Base-by-base conservation (phyloP, 2,797 vertebrate species). In the Loris lydekkerianus region DNA sequence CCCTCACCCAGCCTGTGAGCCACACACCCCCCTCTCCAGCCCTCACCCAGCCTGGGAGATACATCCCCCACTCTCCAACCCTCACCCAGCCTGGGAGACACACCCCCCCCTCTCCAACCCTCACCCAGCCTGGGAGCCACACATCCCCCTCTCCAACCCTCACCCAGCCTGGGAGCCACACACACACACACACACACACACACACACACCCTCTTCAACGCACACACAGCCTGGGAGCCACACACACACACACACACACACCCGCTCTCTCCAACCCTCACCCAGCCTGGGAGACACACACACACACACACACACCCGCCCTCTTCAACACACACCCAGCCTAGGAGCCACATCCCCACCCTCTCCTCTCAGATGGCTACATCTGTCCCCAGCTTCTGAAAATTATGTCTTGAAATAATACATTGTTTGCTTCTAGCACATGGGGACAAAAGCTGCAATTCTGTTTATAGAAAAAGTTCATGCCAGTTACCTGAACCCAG, bases 251-350 rank as follows among this genome's bases (percentile, higher is more conserved):
- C 49, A 49, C 49, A 13, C 43, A 9, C 43, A 11, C 67, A 1
- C 8, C 4, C 13, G 18, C 25, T 17, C 1, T 46, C 43, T 46
- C 43, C 0, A 2, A 5, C 18, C 40, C 10, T 27, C 31, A 43
- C 1, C 7, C 17, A 65, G 34, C 53, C 53, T 18, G 13, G 6
- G 58, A 75, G 23, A 49, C 17, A 3, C 20, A 81, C 27, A 27
- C 8, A 17, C 49, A 40, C 18, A 18, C 34, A 14, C 37, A 6
- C 31, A 10, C 10, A 10, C 31, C 4, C 17, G 2, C 69, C 34
- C 34, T 5, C 15, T 17, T 18, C 13, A 10, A 14, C 37, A 6
- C 31, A 10, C 10, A 10, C 31, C 4, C 17, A 73, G 69, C 46
- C 40, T 46, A 9, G 46, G 49, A 53, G 49, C 49, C 49, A 53